Base-by-base conservation (phyloP, 2,113 vertebrate genomes). In the Holacanthus passer region DNA sequence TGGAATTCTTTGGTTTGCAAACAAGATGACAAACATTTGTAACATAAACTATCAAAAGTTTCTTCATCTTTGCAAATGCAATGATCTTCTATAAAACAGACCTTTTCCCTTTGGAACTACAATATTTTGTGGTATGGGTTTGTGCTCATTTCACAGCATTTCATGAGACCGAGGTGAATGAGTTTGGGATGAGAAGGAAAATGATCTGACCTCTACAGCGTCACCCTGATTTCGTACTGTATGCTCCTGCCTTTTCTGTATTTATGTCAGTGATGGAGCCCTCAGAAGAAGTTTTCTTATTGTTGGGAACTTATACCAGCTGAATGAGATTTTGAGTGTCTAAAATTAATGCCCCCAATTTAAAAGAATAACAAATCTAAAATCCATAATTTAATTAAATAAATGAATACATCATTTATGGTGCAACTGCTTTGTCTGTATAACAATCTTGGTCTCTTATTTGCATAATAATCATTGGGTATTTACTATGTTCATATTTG, bases 71-170 rank as follows among this genome's bases (percentile, higher is more conserved):
- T 8, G 32, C 48, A 20, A 73, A 17, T 7, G 19, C 20, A 16
- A 1, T 14, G 24, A n/a, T 55, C 8, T 27, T 55, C 50, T 53
- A 8, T 68, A 29, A 47, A 66, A 48, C 10, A 20, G 20, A 22
- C 31, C 7, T 41, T 63, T 63, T 27, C 24, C 17, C 27, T 47
- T 24, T 59, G 27, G 19, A n/a, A 32, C 3, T 7, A 7, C 14
- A n/a, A n/a, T n/a, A n/a, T n/a, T 35, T 2, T 32, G 43, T 62
- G 53, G 2, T 31, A 17, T 24, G 14, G 19, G 4, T 62, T 69
- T 55, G 62, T 62, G 69, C 76, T 79, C 45, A 45, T 73, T 79
- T 73, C 62, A 79, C 75, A 62, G 47, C 39, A 56, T 62, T 27
- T 41, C 60, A 32, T 37, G 58, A 48, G 56, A 39, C 59, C n/a